A percentile compares a stretch with the other conserved stretches of the same genome.
Evolutionary conservation across 2,113 vertebrate genomes (phyloP).

Genomic region (Climacteris rufus): DNA sequence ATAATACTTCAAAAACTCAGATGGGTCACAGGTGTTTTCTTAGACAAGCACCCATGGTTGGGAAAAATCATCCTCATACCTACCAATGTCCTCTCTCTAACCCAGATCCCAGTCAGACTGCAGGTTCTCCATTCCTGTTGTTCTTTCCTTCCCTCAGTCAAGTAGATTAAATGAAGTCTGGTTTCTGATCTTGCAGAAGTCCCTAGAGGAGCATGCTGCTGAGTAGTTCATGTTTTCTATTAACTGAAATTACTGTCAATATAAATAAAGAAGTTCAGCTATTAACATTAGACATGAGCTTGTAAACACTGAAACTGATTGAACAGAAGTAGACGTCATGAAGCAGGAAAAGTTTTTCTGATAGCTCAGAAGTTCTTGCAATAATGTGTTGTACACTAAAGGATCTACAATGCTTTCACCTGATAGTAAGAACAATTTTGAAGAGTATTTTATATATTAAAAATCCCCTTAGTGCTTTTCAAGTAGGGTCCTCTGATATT

Average conservation of each 20-base stretch:
- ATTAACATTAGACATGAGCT: conserved; percentile 12
- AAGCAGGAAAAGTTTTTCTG: neutral
- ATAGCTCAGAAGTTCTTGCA: neutral
- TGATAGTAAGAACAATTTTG: neutral
- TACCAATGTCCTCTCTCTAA: neutral
- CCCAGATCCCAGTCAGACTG: neutral
- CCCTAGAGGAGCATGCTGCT: neutral
- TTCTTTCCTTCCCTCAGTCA: neutral
- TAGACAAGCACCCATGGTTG: neutral
- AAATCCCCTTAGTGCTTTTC: neutral
- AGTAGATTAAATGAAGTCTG: neutral
- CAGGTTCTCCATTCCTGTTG: neutral
- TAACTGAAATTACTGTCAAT: conserved; percentile 50
- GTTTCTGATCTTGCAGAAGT: neutral
- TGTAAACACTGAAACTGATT: neutral
- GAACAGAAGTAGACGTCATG: neutral
- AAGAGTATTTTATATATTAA: neutral
- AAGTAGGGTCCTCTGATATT: neutral
- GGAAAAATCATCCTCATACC: neutral
- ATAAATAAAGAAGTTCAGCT: conserved; percentile 15
- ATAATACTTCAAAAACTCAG: neutral
- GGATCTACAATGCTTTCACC: neutral
- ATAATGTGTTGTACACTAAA: neutral
- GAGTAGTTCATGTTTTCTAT: conserved; percentile 17
- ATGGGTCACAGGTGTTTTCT: neutral